Conservation (phyloP, 2,113 vertebrate species). For the Hippoglossus stenolepis region DNA sequence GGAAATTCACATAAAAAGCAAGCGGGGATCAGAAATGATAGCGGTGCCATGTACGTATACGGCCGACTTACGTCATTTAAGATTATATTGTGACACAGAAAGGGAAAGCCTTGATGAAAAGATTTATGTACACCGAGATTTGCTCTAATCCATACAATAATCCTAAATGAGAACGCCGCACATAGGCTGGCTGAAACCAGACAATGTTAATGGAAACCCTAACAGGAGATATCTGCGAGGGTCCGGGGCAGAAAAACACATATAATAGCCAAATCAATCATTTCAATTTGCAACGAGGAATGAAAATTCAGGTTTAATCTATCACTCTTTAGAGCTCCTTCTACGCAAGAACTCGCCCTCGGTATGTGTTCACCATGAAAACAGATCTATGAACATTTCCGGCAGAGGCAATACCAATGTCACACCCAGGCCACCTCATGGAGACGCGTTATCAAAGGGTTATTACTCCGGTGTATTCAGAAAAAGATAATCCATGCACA, state of each 20-base stretch:
- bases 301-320: conserved; percentile 46
- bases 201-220: conserved; percentile 43
- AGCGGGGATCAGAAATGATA: conserved; percentile 5
- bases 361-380: conserved; percentile 28
- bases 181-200: conserved; percentile 21
- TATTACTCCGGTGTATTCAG: conserved; percentile 51
- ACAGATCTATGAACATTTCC: conserved; percentile 49
- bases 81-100: conserved; percentile 53
- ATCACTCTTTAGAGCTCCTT: conserved; percentile 47
- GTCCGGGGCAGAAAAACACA: conserved; percentile 33
- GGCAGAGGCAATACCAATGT: conserved; percentile 41
- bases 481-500: conserved; percentile 58
- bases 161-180: conserved; percentile 38
- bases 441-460: conserved; percentile 46
- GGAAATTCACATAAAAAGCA: conserved; percentile 30
- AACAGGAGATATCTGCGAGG: conserved; percentile 20
- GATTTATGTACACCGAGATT: conserved; percentile 65
- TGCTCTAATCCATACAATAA: conserved; percentile 63
- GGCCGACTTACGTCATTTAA: conserved; percentile 44
- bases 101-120: conserved; percentile 62
- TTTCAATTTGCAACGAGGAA: conserved; percentile 46
- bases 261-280: conserved; percentile 70
- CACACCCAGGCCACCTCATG: conserved; percentile 48
- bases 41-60: conserved; percentile 11
- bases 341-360: conserved; percentile 22